Evolutionary conservation across 2,888 invertebrate species (phyloP), one percentile per base, ranked within the genome.

Genomic region (Heliconius aoede): DNA sequence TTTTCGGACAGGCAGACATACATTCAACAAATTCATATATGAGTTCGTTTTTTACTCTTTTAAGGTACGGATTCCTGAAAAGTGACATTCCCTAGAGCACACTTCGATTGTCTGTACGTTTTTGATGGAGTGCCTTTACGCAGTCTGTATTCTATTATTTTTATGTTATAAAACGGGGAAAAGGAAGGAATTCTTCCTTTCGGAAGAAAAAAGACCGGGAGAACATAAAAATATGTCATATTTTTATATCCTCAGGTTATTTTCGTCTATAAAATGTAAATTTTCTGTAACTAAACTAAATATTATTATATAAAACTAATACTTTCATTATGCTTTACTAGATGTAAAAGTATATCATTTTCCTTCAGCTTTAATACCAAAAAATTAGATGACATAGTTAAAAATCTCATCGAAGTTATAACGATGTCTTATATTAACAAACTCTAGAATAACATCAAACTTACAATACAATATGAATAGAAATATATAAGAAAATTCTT

Each of bases 31-130:
- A 51, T 3, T 21, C 1, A 9, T 55, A 21, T 55, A 55, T 3
- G 9, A 4, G 9, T 9, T 55, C n/a, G 2, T 3, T 9, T n/a
- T 55, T 55, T n/a, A n/a, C 46, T 3, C 55, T 3, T 55, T 3
- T 9, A 3, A n/a, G 3, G n/a, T 55, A 55, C 1, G 55, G 9
- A 55, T n/a, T 9, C 55, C 55, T 83, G 90, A 89, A 88, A 90
- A 88, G 81, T 83, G 76, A 73, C 80, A 82, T 78, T 83, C 86
- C 84, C 84, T 81, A 82, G 88, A 86, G 87, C 88, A 84, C 80
- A 73, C 80, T 82, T 80, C 80, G 82, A 79, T 80, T 83, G 79
- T 77, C 74, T 77, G 67, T 74, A 71, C 64, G 75, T 61, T 72
- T 77, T 71, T 79, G 72, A 78, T 78, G 64, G 61, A 78, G 76